Evolutionary conservation across 2,113 vertebrate species (phyloP), one percentile per base, ranked within the genome.

Genomic region (Anarrhichthys ocellatus): DNA sequence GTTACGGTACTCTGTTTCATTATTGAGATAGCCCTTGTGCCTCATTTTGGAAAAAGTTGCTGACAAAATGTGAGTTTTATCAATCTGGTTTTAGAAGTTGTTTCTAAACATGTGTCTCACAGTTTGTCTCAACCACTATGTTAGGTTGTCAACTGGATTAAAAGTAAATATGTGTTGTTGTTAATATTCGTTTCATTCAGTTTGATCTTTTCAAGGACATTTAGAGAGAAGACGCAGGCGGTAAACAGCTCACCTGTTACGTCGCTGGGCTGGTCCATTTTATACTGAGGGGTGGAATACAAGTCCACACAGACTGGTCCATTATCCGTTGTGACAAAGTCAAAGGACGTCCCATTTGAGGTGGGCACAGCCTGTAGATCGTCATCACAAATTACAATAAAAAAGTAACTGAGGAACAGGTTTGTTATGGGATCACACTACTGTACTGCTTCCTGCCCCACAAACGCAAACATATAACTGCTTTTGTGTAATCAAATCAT

Each of bases 211-310:
- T 67, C 2, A 69, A 17, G 9, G 36, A 44, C 7, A 46, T 27
- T 50, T 14, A 29, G 64, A 29, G 6, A 7, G 24, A 44, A 63
- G 27, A 17, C 1, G 0, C 15, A 5, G 40, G 46, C 2, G 6
- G 34, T 50, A 1, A 73, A 36, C 9, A 9, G 52, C 85, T 92
- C 93, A 99, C 97, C 97, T 90, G 94, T 84, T 0, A 64, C 62
- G 9, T 94, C 92, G 8, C 87, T 92, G 0, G 93, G 79, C 38
- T 94, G 94, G 52, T 97, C 96, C 94, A 96, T 95, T 86, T 97
- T 97, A 91, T 99, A 99, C 84, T 97, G 97, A 0, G 98, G 98
- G 34, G 96, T 99, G 65, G 97, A 97, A 83, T 98, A 99, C 80
- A 97, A 5, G 65, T 99, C 97, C n/a, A 95, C 78, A 87, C 95